Evolutionary conservation across 1,140 invertebrate species (phyloP).

Genomic region (Camponotus pennsylvanicus): DNA sequence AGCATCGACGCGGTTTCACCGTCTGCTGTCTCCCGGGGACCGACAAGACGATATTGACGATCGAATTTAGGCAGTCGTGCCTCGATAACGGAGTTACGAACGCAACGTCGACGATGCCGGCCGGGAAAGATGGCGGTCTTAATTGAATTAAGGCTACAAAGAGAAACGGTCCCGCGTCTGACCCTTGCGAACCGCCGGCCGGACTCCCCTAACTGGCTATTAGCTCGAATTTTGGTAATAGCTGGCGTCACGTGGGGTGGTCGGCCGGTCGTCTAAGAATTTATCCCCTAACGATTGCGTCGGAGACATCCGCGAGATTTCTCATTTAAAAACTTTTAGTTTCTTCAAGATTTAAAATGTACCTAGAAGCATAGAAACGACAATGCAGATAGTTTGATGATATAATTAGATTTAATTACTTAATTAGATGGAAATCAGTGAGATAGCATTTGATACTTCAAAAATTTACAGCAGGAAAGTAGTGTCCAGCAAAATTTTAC

Average conservation of each 20-base stretch:
- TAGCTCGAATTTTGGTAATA: slow-evolving; percentile 72
- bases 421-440: neutral
- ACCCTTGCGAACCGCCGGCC: slow-evolving; percentile 64
- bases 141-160: slow-evolving; percentile 85
- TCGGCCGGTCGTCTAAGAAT: slow-evolving; percentile 31
- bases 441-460: too few relatives aligned
- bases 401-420: neutral
- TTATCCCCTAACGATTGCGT: neutral
- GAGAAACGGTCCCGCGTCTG: slow-evolving; percentile 77
- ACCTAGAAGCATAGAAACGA: neutral
- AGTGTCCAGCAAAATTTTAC: neutral
- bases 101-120: slow-evolving; percentile 70
- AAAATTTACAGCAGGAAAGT: neutral
- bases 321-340: neutral
- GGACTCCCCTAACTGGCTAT: slow-evolving; percentile 74
- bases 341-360: neutral
- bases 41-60: slow-evolving; percentile 73
- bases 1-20: slow-evolving; percentile 64
- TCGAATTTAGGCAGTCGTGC: slow-evolving; percentile 83
- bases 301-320: neutral
- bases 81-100: slow-evolving; percentile 83
- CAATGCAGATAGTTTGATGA: neutral
- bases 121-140: slow-evolving; percentile 82
- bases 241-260: slow-evolving; percentile 29
- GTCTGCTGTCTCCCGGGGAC: slow-evolving; percentile 59